phyloP scores from a whole-genome alignment of 2,113 vertebrate species.

The Ceuthmochares aereus region DNA sequence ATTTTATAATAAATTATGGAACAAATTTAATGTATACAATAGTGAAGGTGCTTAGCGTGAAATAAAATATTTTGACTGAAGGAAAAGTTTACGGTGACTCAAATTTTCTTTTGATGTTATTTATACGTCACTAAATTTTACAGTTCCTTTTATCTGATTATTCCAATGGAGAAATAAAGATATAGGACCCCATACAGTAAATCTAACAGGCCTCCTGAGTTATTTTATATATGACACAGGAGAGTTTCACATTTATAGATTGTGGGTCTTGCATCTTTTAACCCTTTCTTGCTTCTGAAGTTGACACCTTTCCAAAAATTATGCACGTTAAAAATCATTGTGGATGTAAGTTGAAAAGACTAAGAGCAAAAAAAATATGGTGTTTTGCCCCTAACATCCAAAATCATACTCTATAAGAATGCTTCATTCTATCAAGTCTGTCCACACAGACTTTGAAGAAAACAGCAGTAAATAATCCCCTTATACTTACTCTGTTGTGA shows the following conservation, averaged over 20 bases:
- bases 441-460: background rate
- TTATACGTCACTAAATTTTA: background rate
- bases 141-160: background rate
- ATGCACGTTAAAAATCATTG: background rate
- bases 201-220: background rate
- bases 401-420: background rate
- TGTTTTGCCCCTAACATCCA: background rate
- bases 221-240: conserved; percentile 1
- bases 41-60: background rate
- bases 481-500: background rate
- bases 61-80: background rate
- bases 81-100: background rate
- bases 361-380: background rate
- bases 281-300: background rate
- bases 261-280: background rate
- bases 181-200: background rate
- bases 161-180: background rate
- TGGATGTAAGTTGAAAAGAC: background rate
- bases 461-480: background rate
- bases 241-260: conserved; percentile 27
- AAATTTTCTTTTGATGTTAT: background rate
- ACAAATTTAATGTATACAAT: background rate
- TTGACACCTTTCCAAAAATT: background rate
- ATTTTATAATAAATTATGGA: background rate
- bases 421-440: background rate